Evolutionary conservation across 2,113 vertebrate species (phyloP).

Genomic region (Beaufortia kweichowensis): DNA sequence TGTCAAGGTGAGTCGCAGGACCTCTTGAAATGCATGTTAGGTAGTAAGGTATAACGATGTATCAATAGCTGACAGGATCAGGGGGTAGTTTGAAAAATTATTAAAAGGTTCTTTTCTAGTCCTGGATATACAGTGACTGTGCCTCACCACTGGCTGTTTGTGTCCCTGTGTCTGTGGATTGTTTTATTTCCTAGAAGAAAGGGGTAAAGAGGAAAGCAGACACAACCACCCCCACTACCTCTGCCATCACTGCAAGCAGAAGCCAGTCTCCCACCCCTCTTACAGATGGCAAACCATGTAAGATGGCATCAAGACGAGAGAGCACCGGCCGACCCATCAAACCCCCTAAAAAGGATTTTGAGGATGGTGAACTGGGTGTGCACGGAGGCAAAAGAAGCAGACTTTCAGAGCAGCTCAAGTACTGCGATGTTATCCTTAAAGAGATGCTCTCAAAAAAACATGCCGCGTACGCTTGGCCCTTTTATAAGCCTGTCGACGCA

Average conservation of each 20-base stretch:
- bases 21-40: too few species aligned
- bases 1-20: slow-evolving; percentile 79
- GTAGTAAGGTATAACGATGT: too few species aligned
- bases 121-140: not conserved
- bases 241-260: slow-evolving; percentile 76
- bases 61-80: not conserved
- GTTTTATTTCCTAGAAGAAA: slow-evolving; percentile 75
- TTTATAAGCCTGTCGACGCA: slow-evolving; percentile 94
- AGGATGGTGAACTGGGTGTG: slow-evolving; percentile 75
- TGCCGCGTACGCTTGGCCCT: slow-evolving; percentile 90
- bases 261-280: slow-evolving; percentile 74
- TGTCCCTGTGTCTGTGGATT: not conserved
- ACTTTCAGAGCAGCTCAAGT: slow-evolving; percentile 82
- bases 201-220: slow-evolving; percentile 86
- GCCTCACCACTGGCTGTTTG: not conserved
- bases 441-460: slow-evolving; percentile 97
- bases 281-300: slow-evolving; percentile 77
- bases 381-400: slow-evolving; percentile 74
- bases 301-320: slow-evolving; percentile 75
- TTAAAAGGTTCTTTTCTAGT: too few species aligned
- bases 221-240: slow-evolving; percentile 78
- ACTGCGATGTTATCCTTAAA: slow-evolving; percentile 88
- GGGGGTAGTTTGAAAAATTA: too few species aligned
- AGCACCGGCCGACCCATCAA: slow-evolving; percentile 79
- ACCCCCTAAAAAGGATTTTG: slow-evolving; percentile 79